Evolutionary conservation across 2,113 vertebrate species (phyloP).

Genomic region (Crotalus helleri): DNA sequence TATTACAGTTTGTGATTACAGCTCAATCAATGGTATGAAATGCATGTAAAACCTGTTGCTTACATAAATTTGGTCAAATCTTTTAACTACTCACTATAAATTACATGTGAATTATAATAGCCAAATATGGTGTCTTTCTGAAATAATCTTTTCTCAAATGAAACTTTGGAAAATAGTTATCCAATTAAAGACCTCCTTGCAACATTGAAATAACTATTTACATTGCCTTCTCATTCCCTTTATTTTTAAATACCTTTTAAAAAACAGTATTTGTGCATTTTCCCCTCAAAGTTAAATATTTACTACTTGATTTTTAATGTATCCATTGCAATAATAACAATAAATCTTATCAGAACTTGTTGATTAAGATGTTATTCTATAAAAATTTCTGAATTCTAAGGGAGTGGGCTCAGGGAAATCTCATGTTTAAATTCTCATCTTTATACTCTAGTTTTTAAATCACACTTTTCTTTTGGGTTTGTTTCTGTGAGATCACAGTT

Average conservation of each 20-base stretch:
- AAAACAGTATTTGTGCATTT: background rate
- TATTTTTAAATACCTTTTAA: no score
- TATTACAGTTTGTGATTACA: background rate
- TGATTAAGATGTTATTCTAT: background rate
- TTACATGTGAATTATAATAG: background rate
- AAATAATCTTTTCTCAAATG: background rate
- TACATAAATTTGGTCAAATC: background rate
- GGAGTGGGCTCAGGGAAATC: background rate
- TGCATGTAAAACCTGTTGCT: background rate
- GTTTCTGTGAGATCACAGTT: background rate
- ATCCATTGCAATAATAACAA: background rate
- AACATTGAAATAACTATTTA: background rate
- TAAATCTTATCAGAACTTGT: background rate
- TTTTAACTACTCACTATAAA: background rate
- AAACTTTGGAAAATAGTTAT: background rate
- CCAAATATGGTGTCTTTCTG: background rate
- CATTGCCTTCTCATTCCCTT: background rate
- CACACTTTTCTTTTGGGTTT: background rate
- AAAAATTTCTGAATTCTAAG: background rate
- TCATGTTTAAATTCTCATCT: background rate
- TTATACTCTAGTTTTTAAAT: background rate
- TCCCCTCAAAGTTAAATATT: background rate
- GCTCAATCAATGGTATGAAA: background rate
- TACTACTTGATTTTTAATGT: background rate
- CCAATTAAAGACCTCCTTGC: background rate